Evolutionary conservation across 2,797 vertebrate genomes (phyloP).

Genomic region (Hybognathus amarus): DNA sequence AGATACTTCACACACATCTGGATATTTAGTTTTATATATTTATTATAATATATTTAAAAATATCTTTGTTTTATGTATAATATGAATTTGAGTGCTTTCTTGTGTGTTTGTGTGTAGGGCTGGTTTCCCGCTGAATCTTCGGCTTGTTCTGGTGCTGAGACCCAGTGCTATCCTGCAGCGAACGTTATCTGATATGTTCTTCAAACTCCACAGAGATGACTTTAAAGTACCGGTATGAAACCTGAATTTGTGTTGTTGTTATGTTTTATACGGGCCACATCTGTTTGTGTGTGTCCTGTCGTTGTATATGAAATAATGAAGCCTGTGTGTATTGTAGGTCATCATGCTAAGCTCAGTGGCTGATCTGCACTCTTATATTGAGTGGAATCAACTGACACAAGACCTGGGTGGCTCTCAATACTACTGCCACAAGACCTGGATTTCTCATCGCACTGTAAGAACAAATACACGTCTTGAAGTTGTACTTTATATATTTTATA

Average conservation of each 20-base stretch:
- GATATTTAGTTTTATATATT: background rate
- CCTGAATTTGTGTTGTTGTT: background rate
- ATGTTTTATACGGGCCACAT: background rate
- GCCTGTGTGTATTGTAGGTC: constrained; percentile 77
- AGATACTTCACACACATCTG: background rate
- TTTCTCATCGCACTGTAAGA: constrained; percentile 90
- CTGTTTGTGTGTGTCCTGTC: background rate
- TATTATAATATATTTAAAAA: background rate
- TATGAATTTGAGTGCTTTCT: background rate
- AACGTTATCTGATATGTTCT: constrained; percentile 89
- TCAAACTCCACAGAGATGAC: constrained; percentile 91
- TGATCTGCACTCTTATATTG: constrained; percentile 93
- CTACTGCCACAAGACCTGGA: constrained; percentile 95
- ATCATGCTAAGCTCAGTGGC: constrained; percentile 96
- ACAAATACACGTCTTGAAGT: constrained; percentile 9
- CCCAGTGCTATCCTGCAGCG: constrained; percentile 88
- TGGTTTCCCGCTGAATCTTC: constrained; percentile 91
- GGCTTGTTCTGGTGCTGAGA: constrained; percentile 90
- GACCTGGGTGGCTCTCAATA: constrained; percentile 93
- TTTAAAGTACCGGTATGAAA: constrained; percentile 88
- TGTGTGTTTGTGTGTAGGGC: constrained; percentile 73
- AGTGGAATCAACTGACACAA: constrained; percentile 91
- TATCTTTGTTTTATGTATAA: background rate
- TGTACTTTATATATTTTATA: background rate
- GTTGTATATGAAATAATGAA: constrained; percentile 18